phyloP scores from a whole-genome alignment of 2,797 vertebrate genomes.

The Natrix natrix region DNA sequence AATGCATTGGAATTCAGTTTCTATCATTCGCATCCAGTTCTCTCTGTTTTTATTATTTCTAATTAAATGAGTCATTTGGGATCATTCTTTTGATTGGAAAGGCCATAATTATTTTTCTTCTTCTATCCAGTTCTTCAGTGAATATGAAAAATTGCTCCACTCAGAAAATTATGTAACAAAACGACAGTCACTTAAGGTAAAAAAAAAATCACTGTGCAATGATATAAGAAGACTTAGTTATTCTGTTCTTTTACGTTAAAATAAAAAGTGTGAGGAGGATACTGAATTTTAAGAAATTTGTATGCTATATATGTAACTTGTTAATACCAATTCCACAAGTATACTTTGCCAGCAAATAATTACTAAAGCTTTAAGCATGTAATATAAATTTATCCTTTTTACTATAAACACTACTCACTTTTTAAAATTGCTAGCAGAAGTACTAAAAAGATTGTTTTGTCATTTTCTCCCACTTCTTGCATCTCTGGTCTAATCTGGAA shows the following conservation, averaged over 20 bases:
- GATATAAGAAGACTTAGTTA: background rate
- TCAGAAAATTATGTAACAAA: slow-evolving; percentile 99
- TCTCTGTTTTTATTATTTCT: slow-evolving; percentile 25
- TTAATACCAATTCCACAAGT: background rate
- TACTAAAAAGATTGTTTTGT: background rate
- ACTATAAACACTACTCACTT: background rate
- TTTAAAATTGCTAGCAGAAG: background rate
- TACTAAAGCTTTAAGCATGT: background rate
- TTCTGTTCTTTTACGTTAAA: background rate
- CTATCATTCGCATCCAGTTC: background rate
- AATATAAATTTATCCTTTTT: background rate
- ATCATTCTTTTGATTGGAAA: slow-evolving; percentile 1
- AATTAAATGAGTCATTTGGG: slow-evolving; percentile 2
- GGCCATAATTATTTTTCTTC: slow-evolving; percentile 26
- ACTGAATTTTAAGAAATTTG: background rate
- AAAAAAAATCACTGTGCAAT: background rate
- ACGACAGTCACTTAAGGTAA: slow-evolving; percentile 95
- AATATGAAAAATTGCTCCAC: slow-evolving; percentile 97
- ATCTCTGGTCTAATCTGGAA: background rate
- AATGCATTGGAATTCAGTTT: background rate
- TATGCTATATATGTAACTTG: background rate
- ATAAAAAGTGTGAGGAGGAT: background rate
- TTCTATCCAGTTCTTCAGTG: slow-evolving; percentile 88
- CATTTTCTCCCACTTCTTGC: background rate
- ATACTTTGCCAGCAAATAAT: background rate